Conservation (phyloP, 2,113 vertebrate genomes). For the Vireo altiloquus region DNA sequence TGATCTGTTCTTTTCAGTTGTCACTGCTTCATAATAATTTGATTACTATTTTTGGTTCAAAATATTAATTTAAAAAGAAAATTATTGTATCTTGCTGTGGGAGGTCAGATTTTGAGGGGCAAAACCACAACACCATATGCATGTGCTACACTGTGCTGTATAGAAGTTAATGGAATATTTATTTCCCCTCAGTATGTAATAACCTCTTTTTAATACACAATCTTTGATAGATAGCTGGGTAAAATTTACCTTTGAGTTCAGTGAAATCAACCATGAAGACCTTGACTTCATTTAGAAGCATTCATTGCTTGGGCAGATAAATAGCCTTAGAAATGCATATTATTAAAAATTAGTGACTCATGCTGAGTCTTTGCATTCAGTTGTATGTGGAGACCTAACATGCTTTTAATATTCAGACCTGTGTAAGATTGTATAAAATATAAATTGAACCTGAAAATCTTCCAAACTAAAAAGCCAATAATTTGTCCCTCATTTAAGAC, state of each 20-base stretch:
- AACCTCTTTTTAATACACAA: background rate
- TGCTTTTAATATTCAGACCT: background rate
- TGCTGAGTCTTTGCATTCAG: background rate
- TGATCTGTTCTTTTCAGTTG: background rate
- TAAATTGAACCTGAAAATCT: background rate
- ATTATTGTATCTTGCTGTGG: accelerated
- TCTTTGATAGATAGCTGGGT: background rate
- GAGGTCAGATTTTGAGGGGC: background rate
- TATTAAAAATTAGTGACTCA: background rate
- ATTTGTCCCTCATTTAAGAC: background rate
- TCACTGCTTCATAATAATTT: background rate
- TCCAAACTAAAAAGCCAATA: background rate
- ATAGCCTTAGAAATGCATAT: background rate
- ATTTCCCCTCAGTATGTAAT: background rate
- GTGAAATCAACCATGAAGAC: background rate
- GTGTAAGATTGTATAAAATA: background rate
- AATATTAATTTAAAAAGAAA: background rate
- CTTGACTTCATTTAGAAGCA: background rate
- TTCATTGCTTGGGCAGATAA: background rate
- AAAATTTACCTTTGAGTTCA: background rate
- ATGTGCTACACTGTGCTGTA: background rate
- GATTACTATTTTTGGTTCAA: background rate
- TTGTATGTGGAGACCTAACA: background rate
- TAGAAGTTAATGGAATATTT: background rate
- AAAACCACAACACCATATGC: background rate